Evolutionary conservation across 2,113 vertebrate species (phyloP).

Genomic region (Vombatus ursinus): DNA sequence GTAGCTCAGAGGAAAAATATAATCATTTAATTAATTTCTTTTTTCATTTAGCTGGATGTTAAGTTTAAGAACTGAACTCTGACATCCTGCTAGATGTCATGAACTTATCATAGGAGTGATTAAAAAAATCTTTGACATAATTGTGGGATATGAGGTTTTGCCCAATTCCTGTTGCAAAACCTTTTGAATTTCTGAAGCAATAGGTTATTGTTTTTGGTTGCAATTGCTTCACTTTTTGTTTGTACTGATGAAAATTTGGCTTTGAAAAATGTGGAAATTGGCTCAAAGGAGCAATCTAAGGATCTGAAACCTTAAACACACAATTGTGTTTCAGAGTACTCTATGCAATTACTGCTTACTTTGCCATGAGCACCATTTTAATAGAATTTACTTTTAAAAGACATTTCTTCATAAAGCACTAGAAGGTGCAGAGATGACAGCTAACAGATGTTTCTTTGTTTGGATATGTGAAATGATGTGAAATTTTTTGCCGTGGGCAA

Average conservation of each 20-base stretch:
- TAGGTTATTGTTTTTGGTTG: neutral
- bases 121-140: neutral
- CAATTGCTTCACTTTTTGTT: neutral
- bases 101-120: neutral
- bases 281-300: neutral
- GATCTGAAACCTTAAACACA: neutral
- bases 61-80: neutral
- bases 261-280: neutral
- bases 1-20: neutral
- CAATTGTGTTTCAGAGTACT: neutral
- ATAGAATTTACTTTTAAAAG: neutral
- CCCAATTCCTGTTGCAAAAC: neutral
- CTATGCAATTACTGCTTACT: neutral
- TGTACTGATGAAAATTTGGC: neutral
- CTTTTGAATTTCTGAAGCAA: neutral
- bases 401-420: neutral
- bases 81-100: neutral
- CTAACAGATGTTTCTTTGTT: neutral
- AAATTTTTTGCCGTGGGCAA: neutral
- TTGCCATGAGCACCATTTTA: neutral
- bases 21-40: neutral
- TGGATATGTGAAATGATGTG: neutral
- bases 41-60: neutral
- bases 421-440: neutral
- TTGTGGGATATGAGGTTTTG: neutral